Conservation (phyloP, 2,113 vertebrate species). For the Bufo bufo region DNA sequence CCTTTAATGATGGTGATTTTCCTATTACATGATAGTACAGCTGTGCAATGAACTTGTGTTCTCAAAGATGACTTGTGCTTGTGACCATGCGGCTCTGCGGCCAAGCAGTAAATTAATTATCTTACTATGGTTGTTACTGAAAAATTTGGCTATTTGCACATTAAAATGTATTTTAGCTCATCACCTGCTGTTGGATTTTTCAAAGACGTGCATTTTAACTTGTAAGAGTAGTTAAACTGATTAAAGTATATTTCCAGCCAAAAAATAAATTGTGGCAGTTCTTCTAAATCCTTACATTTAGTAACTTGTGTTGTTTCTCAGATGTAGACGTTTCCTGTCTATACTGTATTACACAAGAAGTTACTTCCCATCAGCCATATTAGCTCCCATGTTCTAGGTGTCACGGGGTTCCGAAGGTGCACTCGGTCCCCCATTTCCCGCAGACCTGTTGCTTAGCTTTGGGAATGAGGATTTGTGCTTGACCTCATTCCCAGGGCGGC, state of each 20-base stretch:
- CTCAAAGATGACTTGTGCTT: background rate
- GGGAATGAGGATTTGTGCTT: too few species aligned
- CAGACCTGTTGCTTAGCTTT: too few species aligned
- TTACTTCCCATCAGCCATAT: too few species aligned
- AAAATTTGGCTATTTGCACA: background rate
- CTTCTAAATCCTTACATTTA: background rate
- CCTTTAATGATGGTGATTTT: background rate
- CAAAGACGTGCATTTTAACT: background rate
- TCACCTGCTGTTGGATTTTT: background rate
- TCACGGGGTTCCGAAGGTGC: too few species aligned
- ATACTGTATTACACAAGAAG: too few species aligned
- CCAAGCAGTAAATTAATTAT: background rate
- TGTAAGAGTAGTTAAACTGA: background rate
- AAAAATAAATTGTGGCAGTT: background rate
- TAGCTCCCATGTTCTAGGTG: too few species aligned
- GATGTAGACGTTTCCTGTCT: background rate
- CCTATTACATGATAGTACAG: background rate
- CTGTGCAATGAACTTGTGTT: slow-evolving; percentile 12
- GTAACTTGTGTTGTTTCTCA: background rate
- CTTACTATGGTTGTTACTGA: slow-evolving; percentile 7
- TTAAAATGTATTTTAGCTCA: too few species aligned
- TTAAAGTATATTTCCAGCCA: background rate
- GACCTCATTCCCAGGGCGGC: too few species aligned
- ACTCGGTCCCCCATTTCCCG: too few species aligned
- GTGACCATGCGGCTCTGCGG: background rate